Base-by-base conservation (phyloP, 2,113 vertebrate species). In the Aix galericulata region DNA sequence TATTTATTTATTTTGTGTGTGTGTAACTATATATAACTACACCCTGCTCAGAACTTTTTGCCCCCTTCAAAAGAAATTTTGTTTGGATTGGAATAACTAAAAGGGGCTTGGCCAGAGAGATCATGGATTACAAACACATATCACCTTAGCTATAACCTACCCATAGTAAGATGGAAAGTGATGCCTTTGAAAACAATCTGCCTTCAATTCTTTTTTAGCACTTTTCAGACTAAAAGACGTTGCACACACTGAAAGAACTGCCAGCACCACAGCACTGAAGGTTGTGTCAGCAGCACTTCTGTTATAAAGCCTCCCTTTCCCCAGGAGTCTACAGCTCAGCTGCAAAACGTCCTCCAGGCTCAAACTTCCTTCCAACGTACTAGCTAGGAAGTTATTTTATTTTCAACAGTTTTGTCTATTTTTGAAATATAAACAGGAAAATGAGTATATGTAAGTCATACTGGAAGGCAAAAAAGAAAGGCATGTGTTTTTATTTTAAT, bases 321-420 rank as follows among this genome's bases (percentile, higher is more conserved):
- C 69, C 46, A 93, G 1, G 2, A 95, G 36, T 23, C 52, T 74
- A n/a, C 23, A 63, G 55, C 68, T 96, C 66, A 93, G 58, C 86
- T 94, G 91, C 79, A 88, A 96, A 84, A 87, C 93, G 84, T 93
- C 77, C 73, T 86, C 36, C 48, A 79, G 80, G n/a, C 69, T 92
- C 66, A 82, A 85, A 59, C 29, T 92, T 94, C 53, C 62, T 88
- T 91, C 92, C 64, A 87, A 90, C 84, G 44, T 44, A 56, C 66
- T 73, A 84, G 32, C 32, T 77, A 48, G 29, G 52, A 95, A 88
- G 5, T 62, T 7, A 72, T 95, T 94, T 89, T 76, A 75, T 93
- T 96, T 93, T 94, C 81, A 73, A 82, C 84, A 82, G 23, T 86
- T 94, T 82, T 79, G 38, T 29, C 34, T 92, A 53, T 78, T 84